phyloP scores from a whole-genome alignment of 2,888 invertebrate species.

The Pachycephus smyrnensis region DNA sequence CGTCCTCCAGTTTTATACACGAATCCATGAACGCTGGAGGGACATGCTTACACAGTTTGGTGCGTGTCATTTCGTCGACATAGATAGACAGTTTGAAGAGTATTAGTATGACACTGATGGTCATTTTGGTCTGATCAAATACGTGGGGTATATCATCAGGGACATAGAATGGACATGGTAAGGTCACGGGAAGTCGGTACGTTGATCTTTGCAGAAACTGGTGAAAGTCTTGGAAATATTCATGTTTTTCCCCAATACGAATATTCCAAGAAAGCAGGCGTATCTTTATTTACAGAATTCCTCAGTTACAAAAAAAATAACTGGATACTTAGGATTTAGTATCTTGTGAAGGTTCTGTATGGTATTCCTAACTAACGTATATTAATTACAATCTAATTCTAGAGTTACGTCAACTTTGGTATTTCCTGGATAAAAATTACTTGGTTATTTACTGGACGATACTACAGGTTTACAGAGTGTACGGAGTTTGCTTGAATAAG shows the following conservation, averaged over 20 bases:
- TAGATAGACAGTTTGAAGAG: not conserved
- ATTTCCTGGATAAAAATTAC: not conserved
- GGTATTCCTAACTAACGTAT: not conserved
- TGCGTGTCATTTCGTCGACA: not conserved
- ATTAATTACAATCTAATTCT: not conserved
- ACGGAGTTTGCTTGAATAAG: not conserved
- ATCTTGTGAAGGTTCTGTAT: not conserved
- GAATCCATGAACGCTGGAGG: not conserved
- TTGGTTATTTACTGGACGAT: not conserved
- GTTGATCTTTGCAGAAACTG: not conserved
- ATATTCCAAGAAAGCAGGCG: not conserved
- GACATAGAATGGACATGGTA: not conserved
- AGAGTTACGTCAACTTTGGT: not conserved
- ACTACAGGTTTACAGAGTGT: not conserved
- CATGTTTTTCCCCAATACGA: not conserved
- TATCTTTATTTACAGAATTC: not conserved
- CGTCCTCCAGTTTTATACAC: conserved; percentile 22
- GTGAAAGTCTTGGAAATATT: not conserved
- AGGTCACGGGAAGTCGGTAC: not conserved
- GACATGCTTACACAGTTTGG: not conserved
- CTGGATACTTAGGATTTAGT: not conserved
- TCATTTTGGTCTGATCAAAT: not conserved
- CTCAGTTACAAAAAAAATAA: not conserved
- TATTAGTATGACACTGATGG: not conserved
- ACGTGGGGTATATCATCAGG: not conserved